Evolutionary conservation across 2,797 vertebrate genomes (phyloP).

Genomic region (Neomorphus geoffroyi): DNA sequence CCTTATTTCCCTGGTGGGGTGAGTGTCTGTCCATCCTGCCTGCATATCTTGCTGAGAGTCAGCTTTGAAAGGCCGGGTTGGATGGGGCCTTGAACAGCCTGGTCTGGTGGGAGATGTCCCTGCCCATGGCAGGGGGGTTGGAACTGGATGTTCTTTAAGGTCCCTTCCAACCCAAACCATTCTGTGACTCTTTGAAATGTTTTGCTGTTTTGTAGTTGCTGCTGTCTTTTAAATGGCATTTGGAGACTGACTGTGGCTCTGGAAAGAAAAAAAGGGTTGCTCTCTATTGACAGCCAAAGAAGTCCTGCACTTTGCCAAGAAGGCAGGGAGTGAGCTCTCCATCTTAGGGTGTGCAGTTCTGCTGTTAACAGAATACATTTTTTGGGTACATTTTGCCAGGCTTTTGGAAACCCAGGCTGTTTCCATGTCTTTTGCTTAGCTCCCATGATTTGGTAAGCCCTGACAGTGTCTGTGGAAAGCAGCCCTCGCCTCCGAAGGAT

Average conservation of each 20-base stretch:
- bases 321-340: background rate
- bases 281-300: background rate
- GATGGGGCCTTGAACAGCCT: too few relatives aligned
- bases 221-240: background rate
- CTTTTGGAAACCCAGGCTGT: background rate
- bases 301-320: background rate
- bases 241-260: background rate
- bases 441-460: background rate
- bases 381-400: background rate
- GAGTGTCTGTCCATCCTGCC: background rate
- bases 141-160: too few relatives aligned
- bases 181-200: too few relatives aligned
- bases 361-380: background rate
- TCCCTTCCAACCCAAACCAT: too few relatives aligned
- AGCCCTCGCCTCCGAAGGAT: too few relatives aligned
- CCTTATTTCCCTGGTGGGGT: background rate
- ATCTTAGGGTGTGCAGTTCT: background rate
- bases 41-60: background rate
- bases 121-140: too few relatives aligned
- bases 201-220: background rate
- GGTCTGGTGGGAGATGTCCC: too few relatives aligned
- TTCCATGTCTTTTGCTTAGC: background rate
- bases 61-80: too few relatives aligned
- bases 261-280: background rate
- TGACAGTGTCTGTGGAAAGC: background rate